Evolutionary conservation across 2,113 vertebrate species (phyloP).

Genomic region (Boulengeromyrus knoepffleri): DNA sequence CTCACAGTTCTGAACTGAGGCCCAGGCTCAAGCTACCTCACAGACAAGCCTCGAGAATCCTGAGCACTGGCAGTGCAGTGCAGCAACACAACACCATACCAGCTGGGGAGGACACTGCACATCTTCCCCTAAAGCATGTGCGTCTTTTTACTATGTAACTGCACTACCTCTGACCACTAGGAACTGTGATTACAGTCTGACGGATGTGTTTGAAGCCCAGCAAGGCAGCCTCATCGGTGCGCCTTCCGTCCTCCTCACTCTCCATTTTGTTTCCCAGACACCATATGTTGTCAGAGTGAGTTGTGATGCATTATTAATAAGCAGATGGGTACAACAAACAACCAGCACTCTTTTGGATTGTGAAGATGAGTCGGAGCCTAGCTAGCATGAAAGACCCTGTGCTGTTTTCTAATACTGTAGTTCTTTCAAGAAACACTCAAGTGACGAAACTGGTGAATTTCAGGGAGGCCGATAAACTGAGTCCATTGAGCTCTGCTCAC

Average conservation of each 20-base stretch:
- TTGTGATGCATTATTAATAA: slow-evolving; percentile 14
- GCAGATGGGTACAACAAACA: neutral
- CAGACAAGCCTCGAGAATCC: neutral
- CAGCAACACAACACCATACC: neutral
- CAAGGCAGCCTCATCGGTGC: neutral
- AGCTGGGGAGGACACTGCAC: neutral
- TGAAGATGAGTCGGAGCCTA: neutral
- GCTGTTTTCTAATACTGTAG: neutral
- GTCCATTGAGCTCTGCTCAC: neutral
- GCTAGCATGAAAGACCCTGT: neutral
- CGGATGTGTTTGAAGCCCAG: neutral
- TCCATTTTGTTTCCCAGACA: neutral
- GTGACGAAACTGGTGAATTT: neutral
- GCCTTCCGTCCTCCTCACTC: neutral
- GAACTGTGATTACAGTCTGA: neutral
- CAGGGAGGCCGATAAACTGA: too few species aligned
- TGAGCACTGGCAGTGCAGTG: neutral
- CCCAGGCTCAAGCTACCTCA: neutral
- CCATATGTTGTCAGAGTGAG: slow-evolving; percentile 8
- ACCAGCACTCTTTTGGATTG: neutral
- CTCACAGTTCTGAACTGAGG: neutral
- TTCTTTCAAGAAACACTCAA: neutral
- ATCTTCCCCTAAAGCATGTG: neutral
- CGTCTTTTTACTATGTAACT: neutral
- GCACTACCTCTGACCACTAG: neutral